Evolutionary conservation across 1,140 invertebrate genomes (phyloP).

Genomic region (Sipha flava): DNA sequence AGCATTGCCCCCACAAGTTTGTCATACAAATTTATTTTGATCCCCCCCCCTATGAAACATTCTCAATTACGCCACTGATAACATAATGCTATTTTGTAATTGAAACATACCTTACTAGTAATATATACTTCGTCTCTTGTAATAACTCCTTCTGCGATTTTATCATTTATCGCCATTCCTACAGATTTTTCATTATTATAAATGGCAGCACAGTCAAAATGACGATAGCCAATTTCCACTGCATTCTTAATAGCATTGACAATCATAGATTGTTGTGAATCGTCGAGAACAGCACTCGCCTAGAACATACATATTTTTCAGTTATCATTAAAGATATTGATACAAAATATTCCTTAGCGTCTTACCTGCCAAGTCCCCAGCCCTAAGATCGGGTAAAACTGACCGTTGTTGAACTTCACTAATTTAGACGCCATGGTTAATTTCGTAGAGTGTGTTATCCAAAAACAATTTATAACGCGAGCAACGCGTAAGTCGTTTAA

Average conservation of each 20-base stretch:
- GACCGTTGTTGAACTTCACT: conserved; percentile 52
- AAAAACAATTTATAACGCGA: no score
- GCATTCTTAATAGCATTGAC: conserved; percentile 50
- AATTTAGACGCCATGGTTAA: conserved; percentile 4
- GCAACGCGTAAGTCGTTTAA: no score
- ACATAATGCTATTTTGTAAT: neutral
- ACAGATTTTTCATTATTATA: conserved; percentile 75
- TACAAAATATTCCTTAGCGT: conserved; percentile 35
- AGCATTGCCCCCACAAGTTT: neutral
- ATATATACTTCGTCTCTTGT: conserved; percentile 62
- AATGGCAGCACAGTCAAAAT: conserved; percentile 58
- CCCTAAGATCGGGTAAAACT: conserved; percentile 58
- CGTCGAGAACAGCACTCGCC: neutral
- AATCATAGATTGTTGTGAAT: neutral
- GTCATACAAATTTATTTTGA: no score
- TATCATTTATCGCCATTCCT: conserved; percentile 63
- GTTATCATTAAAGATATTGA: neutral
- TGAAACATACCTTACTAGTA: conserved; percentile 52
- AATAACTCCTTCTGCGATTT: conserved; percentile 60
- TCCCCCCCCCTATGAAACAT: no score
- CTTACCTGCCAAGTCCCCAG: conserved; percentile 70
- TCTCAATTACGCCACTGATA: neutral
- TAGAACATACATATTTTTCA: neutral
- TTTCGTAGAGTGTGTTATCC: no score
- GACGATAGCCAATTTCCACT: conserved; percentile 60